Evolutionary conservation across 2,797 vertebrate species (phyloP).

Genomic region (Ctenosaura bakeri): DNA sequence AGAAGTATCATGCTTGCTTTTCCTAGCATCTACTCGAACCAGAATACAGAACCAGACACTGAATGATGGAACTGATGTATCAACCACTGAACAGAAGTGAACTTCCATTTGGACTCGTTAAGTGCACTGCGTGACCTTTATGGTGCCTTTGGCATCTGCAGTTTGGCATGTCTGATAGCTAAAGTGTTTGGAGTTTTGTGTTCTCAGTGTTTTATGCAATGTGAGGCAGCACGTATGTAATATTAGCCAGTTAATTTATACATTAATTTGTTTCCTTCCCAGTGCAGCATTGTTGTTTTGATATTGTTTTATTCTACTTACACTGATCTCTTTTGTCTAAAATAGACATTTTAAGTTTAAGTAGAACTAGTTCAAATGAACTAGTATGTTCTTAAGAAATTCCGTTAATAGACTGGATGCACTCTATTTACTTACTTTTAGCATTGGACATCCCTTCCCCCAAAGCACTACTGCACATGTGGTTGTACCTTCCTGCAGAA

Average conservation of each 20-base stretch:
- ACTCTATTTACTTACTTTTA: slow-evolving; percentile 62
- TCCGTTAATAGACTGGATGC: slow-evolving; percentile 67
- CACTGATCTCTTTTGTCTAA: slow-evolving; percentile 60
- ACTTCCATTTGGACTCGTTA: slow-evolving; percentile 63
- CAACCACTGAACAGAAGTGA: slow-evolving; percentile 85
- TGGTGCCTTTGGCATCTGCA: slow-evolving; percentile 40
- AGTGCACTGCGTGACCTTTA: slow-evolving; percentile 22
- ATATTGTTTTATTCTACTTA: slow-evolving; percentile 58
- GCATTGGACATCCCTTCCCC: slow-evolving; percentile 33
- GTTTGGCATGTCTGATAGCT: slow-evolving; percentile 54
- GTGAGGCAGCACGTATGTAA: slow-evolving; percentile 72
- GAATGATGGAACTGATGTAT: slow-evolving; percentile 87
- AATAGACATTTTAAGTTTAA: slow-evolving; percentile 62
- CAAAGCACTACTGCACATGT: slow-evolving; percentile 21
- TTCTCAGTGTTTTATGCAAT: slow-evolving; percentile 71
- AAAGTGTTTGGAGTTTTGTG: slow-evolving; percentile 60
- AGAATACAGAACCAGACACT: slow-evolving; percentile 97
- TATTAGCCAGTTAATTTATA: slow-evolving; percentile 78
- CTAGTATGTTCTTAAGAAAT: slow-evolving; percentile 72
- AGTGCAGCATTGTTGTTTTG: slow-evolving; percentile 63
- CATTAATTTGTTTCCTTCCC: slow-evolving; percentile 68
- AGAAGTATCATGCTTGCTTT: not conserved
- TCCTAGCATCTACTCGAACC: slow-evolving; percentile 90
- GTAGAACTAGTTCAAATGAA: slow-evolving; percentile 72
- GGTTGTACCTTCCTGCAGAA: not conserved